phyloP scores from a whole-genome alignment of 2,797 vertebrate species.

The Threskiornis aethiopicus region DNA sequence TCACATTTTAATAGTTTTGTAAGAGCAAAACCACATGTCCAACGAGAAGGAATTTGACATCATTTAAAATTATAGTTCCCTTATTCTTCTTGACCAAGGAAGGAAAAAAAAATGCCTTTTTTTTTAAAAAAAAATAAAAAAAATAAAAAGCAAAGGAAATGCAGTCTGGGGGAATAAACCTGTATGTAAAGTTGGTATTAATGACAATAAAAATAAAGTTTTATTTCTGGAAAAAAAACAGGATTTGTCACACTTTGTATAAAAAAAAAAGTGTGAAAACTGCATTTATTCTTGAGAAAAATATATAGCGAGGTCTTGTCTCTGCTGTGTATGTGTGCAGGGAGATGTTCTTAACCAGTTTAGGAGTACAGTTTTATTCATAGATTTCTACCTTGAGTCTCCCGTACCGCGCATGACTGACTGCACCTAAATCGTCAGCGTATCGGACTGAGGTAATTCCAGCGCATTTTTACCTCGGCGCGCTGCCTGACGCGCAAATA shows the following conservation, averaged over 20 bases:
- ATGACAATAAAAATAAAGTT: constrained; percentile 60
- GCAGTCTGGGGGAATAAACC: constrained; percentile 42
- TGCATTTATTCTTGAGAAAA: not conserved
- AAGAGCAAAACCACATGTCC: constrained; percentile 42
- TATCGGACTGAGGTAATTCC: not conserved
- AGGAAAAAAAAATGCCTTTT: not conserved
- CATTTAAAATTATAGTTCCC: not conserved
- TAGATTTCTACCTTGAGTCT: not conserved
- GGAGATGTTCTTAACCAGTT: not conserved
- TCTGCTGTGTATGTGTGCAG: not conserved
- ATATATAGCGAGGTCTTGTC: not conserved
- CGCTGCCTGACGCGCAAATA: not conserved
- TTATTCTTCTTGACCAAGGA: constrained; percentile 35
- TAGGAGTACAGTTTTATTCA: not conserved
- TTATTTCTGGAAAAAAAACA: constrained; percentile 70
- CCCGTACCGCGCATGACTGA: not conserved
- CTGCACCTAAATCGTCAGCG: not conserved
- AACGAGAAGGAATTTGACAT: not conserved
- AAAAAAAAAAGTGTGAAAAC: constrained; percentile 25
- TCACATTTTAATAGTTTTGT: constrained; percentile 72
- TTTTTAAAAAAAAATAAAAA: not conserved
- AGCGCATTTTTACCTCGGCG: not conserved
- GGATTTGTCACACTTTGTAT: constrained; percentile 65
- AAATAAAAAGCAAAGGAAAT: constrained; percentile 51
- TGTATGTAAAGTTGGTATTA: constrained; percentile 67